Evolutionary conservation across 2,888 invertebrate species (phyloP).

Genomic region (Eucera pruinosa): DNA sequence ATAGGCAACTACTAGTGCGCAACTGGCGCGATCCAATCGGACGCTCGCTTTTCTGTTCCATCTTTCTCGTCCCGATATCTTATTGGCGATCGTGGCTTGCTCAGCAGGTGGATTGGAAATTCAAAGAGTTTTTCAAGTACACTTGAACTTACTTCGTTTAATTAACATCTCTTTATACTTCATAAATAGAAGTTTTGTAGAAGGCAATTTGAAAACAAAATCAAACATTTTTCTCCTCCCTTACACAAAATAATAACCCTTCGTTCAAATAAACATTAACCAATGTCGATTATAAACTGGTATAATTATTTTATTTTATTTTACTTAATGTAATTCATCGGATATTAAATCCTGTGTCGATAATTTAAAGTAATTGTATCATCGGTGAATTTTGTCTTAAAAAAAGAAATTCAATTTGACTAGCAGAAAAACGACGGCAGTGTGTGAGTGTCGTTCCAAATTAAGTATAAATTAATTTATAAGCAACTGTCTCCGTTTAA

Average conservation of each 20-base stretch:
- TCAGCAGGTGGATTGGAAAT: conserved; percentile 63
- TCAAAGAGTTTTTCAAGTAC: conserved; percentile 23
- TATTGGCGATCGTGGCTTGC: conserved; percentile 46
- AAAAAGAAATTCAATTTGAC: conserved; percentile 31
- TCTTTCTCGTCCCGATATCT: neutral
- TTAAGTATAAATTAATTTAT: neutral
- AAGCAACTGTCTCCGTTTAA: conserved; percentile 12
- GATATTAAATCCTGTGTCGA: conserved; percentile 29
- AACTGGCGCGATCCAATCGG: conserved; percentile 42
- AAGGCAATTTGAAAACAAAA: neutral
- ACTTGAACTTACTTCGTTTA: neutral
- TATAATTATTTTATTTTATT: neutral
- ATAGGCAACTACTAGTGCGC: conserved; percentile 43
- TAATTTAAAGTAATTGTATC: conserved; percentile 5
- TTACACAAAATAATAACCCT: neutral
- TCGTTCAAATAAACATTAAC: neutral
- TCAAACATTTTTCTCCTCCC: neutral
- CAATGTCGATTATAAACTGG: neutral
- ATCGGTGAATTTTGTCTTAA: neutral
- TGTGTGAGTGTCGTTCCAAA: conserved; percentile 6
- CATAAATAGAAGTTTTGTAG: neutral
- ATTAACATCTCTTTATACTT: conserved; percentile 29
- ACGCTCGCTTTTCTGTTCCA: neutral
- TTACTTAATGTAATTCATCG: neutral
- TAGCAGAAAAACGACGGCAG: conserved; percentile 35